Evolutionary conservation across 1,140 invertebrate species (phyloP).

Genomic region (Micrasema longulum): DNA sequence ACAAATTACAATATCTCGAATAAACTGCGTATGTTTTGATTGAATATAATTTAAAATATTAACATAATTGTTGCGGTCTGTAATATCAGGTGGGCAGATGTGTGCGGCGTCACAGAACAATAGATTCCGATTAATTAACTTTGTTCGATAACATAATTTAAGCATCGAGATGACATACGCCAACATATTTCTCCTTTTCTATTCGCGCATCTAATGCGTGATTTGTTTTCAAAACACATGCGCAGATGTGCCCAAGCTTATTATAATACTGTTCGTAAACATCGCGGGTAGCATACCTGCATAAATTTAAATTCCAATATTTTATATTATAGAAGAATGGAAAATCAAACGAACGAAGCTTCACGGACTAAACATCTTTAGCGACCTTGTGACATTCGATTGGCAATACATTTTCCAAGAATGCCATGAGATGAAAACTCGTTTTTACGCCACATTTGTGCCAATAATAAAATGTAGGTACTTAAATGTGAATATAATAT

Average conservation of each 20-base stretch:
- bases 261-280: background rate
- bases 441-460: too few species aligned
- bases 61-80: constrained; percentile 16
- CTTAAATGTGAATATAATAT: too few species aligned
- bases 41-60: background rate
- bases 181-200: background rate
- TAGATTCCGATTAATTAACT: constrained; percentile 17
- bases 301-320: constrained; percentile 20
- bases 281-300: constrained; percentile 15
- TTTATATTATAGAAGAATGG: background rate
- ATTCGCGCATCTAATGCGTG: background rate
- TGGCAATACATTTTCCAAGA: too few species aligned
- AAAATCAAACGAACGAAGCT: background rate
- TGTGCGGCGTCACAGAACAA: constrained; percentile 1
- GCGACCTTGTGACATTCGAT: background rate
- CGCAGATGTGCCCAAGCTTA: background rate
- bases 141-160: background rate
- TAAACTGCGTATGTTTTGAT: too few species aligned
- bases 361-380: background rate
- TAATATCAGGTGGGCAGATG: constrained; percentile 10
- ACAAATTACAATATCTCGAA: too few species aligned
- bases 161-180: constrained; percentile 6
- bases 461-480: too few species aligned
- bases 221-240: constrained; percentile 8
- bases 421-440: too few species aligned